phyloP scores from a whole-genome alignment of 2,113 vertebrate genomes.

The Scophthalmus maximus region DNA sequence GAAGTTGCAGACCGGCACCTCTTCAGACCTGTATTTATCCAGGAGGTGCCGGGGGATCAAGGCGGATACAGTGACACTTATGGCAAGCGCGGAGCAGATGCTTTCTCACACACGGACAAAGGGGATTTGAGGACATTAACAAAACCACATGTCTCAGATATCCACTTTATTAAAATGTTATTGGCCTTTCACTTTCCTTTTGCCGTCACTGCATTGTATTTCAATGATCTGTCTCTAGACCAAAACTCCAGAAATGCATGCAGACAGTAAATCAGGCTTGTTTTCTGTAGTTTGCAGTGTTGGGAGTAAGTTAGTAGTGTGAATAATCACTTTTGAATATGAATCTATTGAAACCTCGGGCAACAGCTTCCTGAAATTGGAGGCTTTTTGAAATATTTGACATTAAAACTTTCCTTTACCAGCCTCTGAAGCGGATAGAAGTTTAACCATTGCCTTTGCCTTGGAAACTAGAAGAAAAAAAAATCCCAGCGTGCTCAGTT shows the following conservation, averaged over 20 bases:
- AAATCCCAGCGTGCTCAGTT: no score
- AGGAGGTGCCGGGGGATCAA: slow-evolving; percentile 67
- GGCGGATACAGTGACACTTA: slow-evolving; percentile 80
- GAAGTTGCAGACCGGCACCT: slow-evolving; percentile 66
- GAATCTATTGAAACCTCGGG: background rate
- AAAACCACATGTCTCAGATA: slow-evolving; percentile 52
- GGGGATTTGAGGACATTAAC: slow-evolving; percentile 64
- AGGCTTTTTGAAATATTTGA: no score
- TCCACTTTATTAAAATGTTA: slow-evolving; percentile 54
- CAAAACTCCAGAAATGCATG: background rate
- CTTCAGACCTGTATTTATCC: slow-evolving; percentile 76
- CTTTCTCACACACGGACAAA: slow-evolving; percentile 64
- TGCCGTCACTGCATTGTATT: slow-evolving; percentile 2
- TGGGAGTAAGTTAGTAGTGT: background rate
- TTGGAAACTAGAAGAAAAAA: no score
- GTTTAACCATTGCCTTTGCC: no score
- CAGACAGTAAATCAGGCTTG: background rate
- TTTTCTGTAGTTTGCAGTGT: background rate
- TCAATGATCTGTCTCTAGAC: background rate
- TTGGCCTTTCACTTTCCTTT: slow-evolving; percentile 16
- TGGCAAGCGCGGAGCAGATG: slow-evolving; percentile 68
- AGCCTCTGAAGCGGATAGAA: no score
- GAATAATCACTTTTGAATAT: background rate
- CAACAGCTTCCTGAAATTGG: no score
- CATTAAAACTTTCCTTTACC: no score